These are phyloP conservation scores for Pogonocichla stellata DNA, from an alignment of 2,113 vertebrate species.

Conservation along the genomic window DNA sequence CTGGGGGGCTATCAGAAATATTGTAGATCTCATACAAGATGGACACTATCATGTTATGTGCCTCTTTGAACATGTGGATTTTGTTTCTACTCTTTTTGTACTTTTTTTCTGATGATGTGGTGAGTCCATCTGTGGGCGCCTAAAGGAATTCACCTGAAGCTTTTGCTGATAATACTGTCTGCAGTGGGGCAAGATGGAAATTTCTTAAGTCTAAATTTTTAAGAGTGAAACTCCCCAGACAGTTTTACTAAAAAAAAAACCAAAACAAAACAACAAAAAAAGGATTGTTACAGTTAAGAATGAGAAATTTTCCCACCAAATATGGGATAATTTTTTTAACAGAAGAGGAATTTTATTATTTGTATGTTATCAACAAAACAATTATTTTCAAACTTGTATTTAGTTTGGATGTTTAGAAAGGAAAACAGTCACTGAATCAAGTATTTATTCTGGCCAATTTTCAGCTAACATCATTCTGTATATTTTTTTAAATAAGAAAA, in stretches of 20 bases:
- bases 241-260: not conserved
- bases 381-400: not conserved
- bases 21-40: not conserved
- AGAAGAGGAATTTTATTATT: not conserved
- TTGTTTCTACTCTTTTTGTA: not conserved
- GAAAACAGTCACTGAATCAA: not conserved
- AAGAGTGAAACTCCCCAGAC: not conserved
- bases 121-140: not conserved
- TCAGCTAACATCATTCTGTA: not conserved
- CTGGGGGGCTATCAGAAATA: not conserved
- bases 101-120: not conserved
- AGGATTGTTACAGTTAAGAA: not conserved
- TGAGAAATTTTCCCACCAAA: not conserved
- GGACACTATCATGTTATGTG: accelerated
- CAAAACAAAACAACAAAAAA: not conserved
- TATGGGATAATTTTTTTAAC: not conserved
- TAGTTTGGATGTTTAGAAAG: not conserved
- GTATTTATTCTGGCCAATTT: not conserved
- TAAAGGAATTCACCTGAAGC: not conserved
- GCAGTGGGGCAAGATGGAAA: not conserved
- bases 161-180: not conserved
- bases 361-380: not conserved
- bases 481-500: not conserved
- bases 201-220: not conserved
- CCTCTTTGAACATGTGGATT: not conserved